Conservation (phyloP, 2,113 vertebrate genomes). For the Glaucomys volans region DNA sequence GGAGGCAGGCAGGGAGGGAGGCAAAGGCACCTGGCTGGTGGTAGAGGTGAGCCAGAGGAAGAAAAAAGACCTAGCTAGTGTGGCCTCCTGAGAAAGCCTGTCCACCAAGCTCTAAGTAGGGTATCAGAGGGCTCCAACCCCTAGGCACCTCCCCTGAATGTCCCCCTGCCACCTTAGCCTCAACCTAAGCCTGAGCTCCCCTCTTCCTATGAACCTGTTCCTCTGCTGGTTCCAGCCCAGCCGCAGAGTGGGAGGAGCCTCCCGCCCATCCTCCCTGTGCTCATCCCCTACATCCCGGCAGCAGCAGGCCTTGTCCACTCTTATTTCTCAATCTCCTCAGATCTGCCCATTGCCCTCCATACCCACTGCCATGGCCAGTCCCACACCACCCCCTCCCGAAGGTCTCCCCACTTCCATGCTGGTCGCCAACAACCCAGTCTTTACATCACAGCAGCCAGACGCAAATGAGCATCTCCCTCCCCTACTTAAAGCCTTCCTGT, state of each 20-base stretch:
- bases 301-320: background rate
- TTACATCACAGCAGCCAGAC: background rate
- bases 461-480: background rate
- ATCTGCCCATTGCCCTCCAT: background rate
- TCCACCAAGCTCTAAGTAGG: background rate
- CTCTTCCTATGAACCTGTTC: fast-evolving
- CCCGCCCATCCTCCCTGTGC: background rate
- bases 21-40: background rate
- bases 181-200: background rate
- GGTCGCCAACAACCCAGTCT: background rate
- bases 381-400: background rate
- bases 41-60: background rate
- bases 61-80: background rate
- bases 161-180: background rate
- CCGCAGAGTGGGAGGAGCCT: background rate
- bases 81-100: background rate
- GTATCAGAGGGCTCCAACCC: background rate
- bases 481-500: background rate
- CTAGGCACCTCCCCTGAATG: background rate
- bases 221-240: background rate
- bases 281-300: background rate
- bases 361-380: background rate
- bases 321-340: background rate
- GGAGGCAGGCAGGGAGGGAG: background rate
- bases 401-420: background rate